Evolutionary conservation across 2,113 vertebrate genomes (phyloP).

Genomic region (Zosterops pallidus): DNA sequence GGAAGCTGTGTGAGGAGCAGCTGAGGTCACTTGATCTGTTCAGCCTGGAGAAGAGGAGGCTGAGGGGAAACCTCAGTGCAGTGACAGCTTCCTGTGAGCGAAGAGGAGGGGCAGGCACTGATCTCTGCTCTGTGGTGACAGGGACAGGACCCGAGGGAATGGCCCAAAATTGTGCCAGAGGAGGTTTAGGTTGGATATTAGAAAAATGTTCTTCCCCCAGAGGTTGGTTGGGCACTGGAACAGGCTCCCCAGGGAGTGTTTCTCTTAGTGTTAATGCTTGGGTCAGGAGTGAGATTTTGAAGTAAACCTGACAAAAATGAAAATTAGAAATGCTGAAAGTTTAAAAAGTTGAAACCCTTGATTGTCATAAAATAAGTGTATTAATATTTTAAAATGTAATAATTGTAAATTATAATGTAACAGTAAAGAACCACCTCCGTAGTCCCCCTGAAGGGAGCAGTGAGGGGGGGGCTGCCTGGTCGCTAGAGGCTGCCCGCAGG

Average conservation of each 20-base stretch:
- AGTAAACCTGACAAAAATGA: not conserved
- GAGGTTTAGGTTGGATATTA: not conserved
- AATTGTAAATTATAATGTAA: too few species aligned
- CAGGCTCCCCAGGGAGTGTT: not conserved
- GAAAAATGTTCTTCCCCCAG: not conserved
- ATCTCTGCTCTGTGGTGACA: not conserved
- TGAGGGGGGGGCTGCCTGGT: too few species aligned
- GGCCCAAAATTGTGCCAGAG: not conserved
- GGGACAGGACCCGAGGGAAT: rapidly evolving
- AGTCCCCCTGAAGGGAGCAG: too few species aligned
- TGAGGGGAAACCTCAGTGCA: not conserved
- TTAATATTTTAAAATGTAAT: too few species aligned
- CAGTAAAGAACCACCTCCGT: too few species aligned
- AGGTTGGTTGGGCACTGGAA: not conserved
- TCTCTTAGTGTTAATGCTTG: not conserved
- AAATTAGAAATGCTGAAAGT: too few species aligned
- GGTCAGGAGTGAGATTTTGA: not conserved
- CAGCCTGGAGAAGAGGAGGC: not conserved
- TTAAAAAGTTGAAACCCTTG: too few species aligned
- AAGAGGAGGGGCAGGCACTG: not conserved
- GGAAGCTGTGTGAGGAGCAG: rapidly evolving
- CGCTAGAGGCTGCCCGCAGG: too few species aligned
- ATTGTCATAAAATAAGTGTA: too few species aligned
- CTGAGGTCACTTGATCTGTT: not conserved
- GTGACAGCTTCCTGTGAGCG: too few species aligned